Evolutionary conservation across 2,113 vertebrate genomes (phyloP).

Genomic region (Ptilorrhoa leucosticta): DNA sequence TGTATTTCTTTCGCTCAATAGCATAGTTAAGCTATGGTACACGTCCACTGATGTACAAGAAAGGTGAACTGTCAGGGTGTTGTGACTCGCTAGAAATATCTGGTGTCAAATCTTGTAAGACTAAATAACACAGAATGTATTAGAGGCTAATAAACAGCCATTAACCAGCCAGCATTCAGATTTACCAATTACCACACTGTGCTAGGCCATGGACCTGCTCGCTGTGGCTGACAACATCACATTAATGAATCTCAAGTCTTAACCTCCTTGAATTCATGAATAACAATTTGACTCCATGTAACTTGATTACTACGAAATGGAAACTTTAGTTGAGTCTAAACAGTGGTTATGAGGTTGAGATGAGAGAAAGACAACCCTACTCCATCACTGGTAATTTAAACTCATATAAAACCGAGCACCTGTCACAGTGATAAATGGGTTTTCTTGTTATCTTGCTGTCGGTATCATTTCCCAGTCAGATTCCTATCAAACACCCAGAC

Average conservation of each 20-base stretch:
- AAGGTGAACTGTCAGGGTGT: slow-evolving; percentile 22
- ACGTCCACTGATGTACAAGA: background rate
- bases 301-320: slow-evolving; percentile 44
- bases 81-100: slow-evolving; percentile 45
- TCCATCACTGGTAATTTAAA: slow-evolving; percentile 65
- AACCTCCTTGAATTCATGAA: slow-evolving; percentile 52
- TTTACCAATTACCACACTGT: slow-evolving; percentile 22
- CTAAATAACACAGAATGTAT: slow-evolving; percentile 43
- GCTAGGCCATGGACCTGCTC: background rate
- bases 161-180: slow-evolving; percentile 37
- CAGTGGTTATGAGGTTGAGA: slow-evolving; percentile 60
- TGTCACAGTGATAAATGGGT: slow-evolving; percentile 65
- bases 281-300: slow-evolving; percentile 49
- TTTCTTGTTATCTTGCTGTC: slow-evolving; percentile 67
- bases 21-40: background rate
- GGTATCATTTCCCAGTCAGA: slow-evolving; percentile 63
- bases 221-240: background rate
- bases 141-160: slow-evolving; percentile 55
- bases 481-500: slow-evolving; percentile 43
- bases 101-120: slow-evolving; percentile 47
- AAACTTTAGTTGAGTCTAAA: slow-evolving; percentile 56
- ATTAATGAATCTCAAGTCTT: slow-evolving; percentile 45
- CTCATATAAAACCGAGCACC: slow-evolving; percentile 45
- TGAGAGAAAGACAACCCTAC: slow-evolving; percentile 55
- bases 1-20: background rate